These are phyloP conservation scores for Theodoxus fluviatilis DNA, from an alignment of 2,888 invertebrate species.

Conservation along the genomic window DNA sequence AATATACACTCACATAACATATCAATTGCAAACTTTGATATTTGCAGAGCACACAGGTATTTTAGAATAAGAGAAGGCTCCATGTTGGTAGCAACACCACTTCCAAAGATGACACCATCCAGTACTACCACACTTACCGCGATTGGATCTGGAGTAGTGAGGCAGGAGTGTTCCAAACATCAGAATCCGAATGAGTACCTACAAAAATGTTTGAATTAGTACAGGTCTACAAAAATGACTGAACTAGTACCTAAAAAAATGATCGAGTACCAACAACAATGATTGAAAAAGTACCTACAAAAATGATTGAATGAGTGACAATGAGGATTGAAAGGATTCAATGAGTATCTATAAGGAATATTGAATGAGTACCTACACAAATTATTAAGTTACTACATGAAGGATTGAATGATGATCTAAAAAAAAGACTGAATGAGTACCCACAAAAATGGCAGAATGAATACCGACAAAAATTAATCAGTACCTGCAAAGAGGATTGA, in stretches of 20 bases:
- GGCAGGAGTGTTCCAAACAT: slow-evolving; percentile 54
- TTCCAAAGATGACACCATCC: too few species aligned
- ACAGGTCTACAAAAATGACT: neutral
- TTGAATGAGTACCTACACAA: too few species aligned
- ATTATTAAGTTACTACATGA: too few species aligned
- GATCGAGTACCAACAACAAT: neutral
- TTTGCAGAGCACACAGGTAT: neutral
- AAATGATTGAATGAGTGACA: too few species aligned
- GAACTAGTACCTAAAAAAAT: neutral
- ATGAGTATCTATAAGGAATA: too few species aligned
- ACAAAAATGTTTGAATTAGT: slow-evolving; percentile 28
- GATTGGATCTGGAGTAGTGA: slow-evolving; percentile 32
- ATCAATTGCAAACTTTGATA: neutral
- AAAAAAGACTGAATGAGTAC: slow-evolving; percentile 50
- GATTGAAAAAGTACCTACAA: neutral
- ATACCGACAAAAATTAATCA: neutral
- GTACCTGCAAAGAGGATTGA: neutral
- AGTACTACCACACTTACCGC: slow-evolving; percentile 32
- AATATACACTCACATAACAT: too few species aligned
- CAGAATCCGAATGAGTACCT: slow-evolving; percentile 54
- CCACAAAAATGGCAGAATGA: slow-evolving; percentile 37
- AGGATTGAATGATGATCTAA: too few species aligned
- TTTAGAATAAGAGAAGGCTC: too few species aligned
- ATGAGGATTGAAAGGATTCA: too few species aligned
- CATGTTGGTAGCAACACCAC: too few species aligned